Conservation (phyloP, 2,888 invertebrate genomes). For the Cremastinae sp. region DNA sequence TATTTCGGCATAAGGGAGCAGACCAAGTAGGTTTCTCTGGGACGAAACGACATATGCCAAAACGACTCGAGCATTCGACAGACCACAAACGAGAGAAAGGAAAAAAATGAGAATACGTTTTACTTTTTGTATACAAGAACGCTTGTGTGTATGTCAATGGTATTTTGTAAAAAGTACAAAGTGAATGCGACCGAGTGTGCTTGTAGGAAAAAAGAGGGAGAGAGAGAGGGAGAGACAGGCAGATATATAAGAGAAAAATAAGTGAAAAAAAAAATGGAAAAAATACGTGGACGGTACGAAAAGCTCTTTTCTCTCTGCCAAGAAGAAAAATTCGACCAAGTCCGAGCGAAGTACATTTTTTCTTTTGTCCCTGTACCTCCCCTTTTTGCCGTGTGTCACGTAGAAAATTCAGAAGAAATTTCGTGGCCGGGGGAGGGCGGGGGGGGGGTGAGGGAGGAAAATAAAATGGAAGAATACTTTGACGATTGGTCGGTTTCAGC, state of each 20-base stretch:
- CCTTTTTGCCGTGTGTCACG: background rate
- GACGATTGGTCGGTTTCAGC: conserved; percentile 23
- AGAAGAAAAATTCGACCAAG: conserved; percentile 19
- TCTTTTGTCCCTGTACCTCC: too few relatives aligned
- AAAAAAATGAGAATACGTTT: too few relatives aligned
- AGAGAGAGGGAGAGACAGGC: too few relatives aligned
- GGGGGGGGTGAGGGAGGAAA: conserved; percentile 22
- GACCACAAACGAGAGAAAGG: too few relatives aligned
- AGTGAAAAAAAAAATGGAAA: conserved; percentile 14
- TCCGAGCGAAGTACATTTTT: conserved; percentile 11
- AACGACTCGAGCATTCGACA: too few relatives aligned
- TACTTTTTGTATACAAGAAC: background rate
- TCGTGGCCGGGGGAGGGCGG: conserved; percentile 20
- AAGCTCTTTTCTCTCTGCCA: conserved; percentile 26
- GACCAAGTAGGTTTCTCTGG: too few relatives aligned
- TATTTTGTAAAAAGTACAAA: background rate
- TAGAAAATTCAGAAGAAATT: conserved; percentile 28
- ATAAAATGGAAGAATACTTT: conserved; percentile 41
- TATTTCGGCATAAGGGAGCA: too few relatives aligned
- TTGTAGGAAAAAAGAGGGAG: conserved; percentile 1
- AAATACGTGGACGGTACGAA: conserved; percentile 20
- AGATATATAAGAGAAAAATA: background rate
- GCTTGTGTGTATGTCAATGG: background rate
- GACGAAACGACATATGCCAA: too few relatives aligned
- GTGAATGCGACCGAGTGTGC: too few relatives aligned